Evolutionary conservation across 64 coral and sea anemone genomes (phyloP), one percentile per base, ranked within the genome.

Genomic region (Stylophora pistillata): DNA sequence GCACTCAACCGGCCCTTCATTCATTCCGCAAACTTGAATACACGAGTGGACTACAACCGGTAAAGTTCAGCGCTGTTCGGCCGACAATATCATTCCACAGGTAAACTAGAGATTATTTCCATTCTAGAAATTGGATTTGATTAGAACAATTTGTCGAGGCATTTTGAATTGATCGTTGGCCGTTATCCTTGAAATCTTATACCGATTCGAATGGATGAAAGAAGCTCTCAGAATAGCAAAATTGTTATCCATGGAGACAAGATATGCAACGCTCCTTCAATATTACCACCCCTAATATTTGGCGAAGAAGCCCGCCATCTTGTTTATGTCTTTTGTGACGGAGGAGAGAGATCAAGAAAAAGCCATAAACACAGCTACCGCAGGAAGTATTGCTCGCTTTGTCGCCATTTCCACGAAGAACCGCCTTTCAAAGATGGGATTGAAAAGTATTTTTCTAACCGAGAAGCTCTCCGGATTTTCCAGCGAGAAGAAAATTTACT

Each of bases 311-410:
- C 78, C 4, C 25, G n/a, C 15, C 78, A 81, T 81, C 20, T 81
- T 33, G 57, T 81, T 81, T 81, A 81, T 30, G 27, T 81, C 27
- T 81, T 81, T 62, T 81, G 78, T 34, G 58, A 81, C 4, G 31
- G 58, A 17, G 78, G 21, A 14, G 31, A 60, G 5, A 62, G 56
- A 32, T 62, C n/a, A 61, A 59, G 5, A 81, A 56, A 30, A 11
- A 17, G 20, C 10, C 13, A 61, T 1, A 81, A 59, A 60, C 25
- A 81, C 25, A 61, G 78, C 28, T 62, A 28, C 18, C 25, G 30
- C 34, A 81, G 78, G 20, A 25, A 28, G 29, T 63, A 81, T 33
- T 81, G 78, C 15, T 59, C 78, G 15, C 78, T 59, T 32, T 81
- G 78, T 32, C 56, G 78, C 17, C 78, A 81, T 60, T 59, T 81